Evolutionary conservation across 2,888 invertebrate species (phyloP), one percentile per base, ranked within the genome.

Genomic region (Chaitophorus viminalis): DNA sequence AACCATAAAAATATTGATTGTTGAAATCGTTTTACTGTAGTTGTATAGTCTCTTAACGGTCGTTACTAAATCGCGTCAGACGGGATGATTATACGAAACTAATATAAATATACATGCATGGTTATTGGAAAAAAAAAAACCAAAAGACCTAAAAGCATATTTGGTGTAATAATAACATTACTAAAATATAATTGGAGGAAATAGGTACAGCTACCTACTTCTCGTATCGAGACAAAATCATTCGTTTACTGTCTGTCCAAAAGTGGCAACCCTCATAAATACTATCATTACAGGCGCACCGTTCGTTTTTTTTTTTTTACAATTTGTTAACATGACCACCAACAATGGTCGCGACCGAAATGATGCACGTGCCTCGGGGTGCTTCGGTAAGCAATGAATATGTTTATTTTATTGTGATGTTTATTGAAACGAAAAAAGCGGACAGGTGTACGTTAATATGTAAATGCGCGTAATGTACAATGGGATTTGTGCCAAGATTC

Each of bases 401-500:
- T 81, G 87, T 87, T 87, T 87, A 87, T 81, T 87, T 87, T 87
- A 87, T 87, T 87, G 87, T 87, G 79, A 79, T 74, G 86, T 86
- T 86, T 86, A 79, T 86, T 79, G 86, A 86, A 81, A 87, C 81
- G 87, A 74, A 87, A n/a, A 81, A 65, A 65, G 54, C 46, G 79
- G 87, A 87, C 87, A 87, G 87, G 87, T 87, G 87, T 75, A 39
- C 87, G 79, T 87, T 87, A 87, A 79, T 87, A 87, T 87, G 87
- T 74, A 81, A 87, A 87, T 87, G 81, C 65, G 81, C 65, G 79
- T 46, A 74, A 65, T 81, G 87, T 87, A 54, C 81, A 74, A 81
- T 87, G 81, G 87, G 87, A 87, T 87, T 87, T 87, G 87, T 87
- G 87, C 87, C 87, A 87, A 87, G 87, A 87, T 81, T 87, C 81